Conservation (phyloP, 1,140 invertebrate species). For the Muscidifurax raptorellus region DNA sequence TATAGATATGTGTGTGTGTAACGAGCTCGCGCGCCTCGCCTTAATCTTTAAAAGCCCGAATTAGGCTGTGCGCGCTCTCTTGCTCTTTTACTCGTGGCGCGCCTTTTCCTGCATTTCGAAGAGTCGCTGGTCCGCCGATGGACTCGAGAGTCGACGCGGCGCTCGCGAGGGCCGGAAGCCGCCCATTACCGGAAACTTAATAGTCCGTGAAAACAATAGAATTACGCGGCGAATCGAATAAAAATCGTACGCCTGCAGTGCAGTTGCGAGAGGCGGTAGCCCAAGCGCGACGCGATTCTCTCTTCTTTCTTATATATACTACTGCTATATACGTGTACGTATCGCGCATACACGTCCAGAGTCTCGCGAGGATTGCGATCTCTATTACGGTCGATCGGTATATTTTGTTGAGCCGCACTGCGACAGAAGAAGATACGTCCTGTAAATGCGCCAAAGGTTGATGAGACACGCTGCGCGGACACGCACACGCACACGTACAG, state of each 20-base stretch:
- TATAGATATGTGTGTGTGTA: too few species aligned
- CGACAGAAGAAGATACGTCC: too few species aligned
- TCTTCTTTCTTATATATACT: background rate
- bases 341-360: too few species aligned
- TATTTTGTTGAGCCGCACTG: too few species aligned
- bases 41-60: conserved; percentile 73
- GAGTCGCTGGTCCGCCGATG: conserved; percentile 59
- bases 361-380: too few species aligned
- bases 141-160: conserved; percentile 45
- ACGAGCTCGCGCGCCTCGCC: conserved; percentile 64
- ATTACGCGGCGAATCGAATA: conserved; percentile 72
- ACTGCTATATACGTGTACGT: too few species aligned
- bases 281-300: conserved; percentile 32
- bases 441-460: too few species aligned
- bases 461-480: too few species aligned
- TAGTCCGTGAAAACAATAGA: conserved; percentile 77
- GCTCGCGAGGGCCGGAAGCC: conserved; percentile 67
- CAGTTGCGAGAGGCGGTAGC: background rate
- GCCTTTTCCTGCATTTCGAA: conserved; percentile 75
- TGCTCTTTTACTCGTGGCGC: conserved; percentile 60
- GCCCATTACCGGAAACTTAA: conserved; percentile 73
- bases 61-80: conserved; percentile 59
- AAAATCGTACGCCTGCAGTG: conserved; percentile 61
- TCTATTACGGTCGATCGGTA: too few species aligned
- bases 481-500: too few species aligned